Conservation (phyloP, 2,797 vertebrate species). For the Crocodylus rhombifer region DNA sequence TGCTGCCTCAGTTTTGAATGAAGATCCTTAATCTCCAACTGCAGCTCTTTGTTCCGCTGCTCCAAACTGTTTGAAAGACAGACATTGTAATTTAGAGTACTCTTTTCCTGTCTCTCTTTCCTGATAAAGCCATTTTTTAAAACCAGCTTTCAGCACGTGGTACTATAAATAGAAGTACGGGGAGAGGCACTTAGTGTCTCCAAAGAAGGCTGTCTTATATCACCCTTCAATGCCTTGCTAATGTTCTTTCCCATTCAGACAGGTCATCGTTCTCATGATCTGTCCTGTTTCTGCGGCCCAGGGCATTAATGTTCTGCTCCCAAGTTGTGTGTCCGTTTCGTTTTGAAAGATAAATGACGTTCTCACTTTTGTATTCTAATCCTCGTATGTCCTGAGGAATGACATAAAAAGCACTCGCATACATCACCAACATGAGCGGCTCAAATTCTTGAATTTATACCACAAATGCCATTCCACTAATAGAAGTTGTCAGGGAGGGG, state of each 20-base stretch:
- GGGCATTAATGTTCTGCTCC: neutral
- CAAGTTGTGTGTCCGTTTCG: neutral
- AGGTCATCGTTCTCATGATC: neutral
- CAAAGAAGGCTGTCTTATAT: neutral
- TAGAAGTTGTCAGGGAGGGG: neutral
- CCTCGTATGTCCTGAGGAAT: neutral
- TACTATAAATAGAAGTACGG: neutral
- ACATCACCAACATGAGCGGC: neutral
- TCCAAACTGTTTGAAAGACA: slow-evolving; percentile 77
- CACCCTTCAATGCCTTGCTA: neutral
- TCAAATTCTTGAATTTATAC: neutral
- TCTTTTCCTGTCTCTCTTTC: neutral
- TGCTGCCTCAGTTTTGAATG: slow-evolving; percentile 82
- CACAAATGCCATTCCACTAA: neutral
- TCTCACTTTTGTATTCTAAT: neutral
- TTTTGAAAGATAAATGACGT: neutral
- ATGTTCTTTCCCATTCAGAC: neutral
- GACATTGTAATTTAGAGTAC: neutral
- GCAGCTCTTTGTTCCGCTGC: slow-evolving; percentile 80
- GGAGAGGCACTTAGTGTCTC: neutral
- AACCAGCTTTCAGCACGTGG: neutral
- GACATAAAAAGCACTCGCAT: neutral
- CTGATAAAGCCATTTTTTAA: neutral
- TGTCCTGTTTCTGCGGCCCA: neutral
- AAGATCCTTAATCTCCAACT: slow-evolving; percentile 75